Evolutionary conservation across 2,113 vertebrate species (phyloP).

Genomic region (Mastomys coucha): DNA sequence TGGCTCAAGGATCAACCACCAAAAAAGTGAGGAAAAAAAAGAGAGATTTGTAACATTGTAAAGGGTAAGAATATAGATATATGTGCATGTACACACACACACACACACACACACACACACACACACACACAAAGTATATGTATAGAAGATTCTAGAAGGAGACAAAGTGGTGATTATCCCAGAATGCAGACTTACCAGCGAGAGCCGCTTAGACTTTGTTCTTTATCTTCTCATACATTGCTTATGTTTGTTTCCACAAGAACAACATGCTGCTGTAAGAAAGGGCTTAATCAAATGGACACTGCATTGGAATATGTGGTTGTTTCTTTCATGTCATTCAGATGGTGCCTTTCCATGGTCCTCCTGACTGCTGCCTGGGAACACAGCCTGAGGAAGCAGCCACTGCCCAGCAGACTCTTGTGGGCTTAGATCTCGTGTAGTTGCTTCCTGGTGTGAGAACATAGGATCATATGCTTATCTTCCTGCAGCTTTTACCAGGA

Average conservation of each 20-base stretch:
- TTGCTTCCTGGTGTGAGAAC: background rate
- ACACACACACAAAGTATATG: background rate
- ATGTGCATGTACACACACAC: too few species aligned
- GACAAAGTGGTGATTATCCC: background rate
- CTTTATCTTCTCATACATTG: background rate
- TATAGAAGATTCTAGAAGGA: background rate
- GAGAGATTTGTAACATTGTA: too few species aligned
- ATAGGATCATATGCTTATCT: background rate
- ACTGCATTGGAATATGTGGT: background rate
- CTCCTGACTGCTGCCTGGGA: rapidly evolving
- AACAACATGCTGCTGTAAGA: background rate
- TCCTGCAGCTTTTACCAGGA: background rate
- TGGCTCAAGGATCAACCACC: background rate
- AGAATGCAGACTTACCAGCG: background rate
- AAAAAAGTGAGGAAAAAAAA: background rate
- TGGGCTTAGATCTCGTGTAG: too few species aligned
- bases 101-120: background rate
- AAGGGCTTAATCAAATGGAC: background rate
- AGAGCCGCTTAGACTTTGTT: background rate
- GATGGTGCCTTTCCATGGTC: background rate
- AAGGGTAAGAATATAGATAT: background rate
- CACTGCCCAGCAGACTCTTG: background rate
- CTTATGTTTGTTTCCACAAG: background rate
- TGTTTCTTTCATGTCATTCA: background rate
- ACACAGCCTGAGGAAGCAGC: background rate